Conservation (phyloP, 2,888 invertebrate species). For the Hipparchia sbordonii region DNA sequence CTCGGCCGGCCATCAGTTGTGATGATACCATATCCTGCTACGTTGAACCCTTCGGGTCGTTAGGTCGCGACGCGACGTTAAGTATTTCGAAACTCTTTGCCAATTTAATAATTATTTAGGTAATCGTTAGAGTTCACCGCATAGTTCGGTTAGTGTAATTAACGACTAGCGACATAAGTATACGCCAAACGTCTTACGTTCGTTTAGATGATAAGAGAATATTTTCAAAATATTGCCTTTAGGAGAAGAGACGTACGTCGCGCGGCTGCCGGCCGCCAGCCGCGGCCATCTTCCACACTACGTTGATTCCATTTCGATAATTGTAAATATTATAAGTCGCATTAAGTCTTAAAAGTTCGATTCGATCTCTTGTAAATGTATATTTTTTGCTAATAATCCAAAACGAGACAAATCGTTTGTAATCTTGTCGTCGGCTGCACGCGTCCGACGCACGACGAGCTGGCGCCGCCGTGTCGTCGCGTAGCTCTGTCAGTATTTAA, state of each 20-base stretch:
- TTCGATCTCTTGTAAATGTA: conserved; percentile 83
- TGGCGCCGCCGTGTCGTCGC: conserved; percentile 27
- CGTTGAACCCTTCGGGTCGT: conserved; percentile 75
- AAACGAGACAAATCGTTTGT: conserved; percentile 47
- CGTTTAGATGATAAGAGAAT: conserved; percentile 75
- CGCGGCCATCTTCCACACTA: conserved; percentile 77
- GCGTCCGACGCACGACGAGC: conserved; percentile 25
- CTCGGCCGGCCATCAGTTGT: conserved; percentile 78
- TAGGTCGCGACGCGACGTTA: conserved; percentile 80
- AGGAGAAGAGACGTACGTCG: conserved; percentile 64
- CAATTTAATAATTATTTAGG: conserved; percentile 82
- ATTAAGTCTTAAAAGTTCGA: conserved; percentile 79
- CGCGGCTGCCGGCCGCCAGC: conserved; percentile 45
- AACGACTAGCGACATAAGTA: conserved; percentile 81
- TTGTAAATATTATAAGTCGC: conserved; percentile 78
- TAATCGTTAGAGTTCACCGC: conserved; percentile 80
- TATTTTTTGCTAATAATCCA: conserved; percentile 74
- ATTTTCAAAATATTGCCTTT: conserved; percentile 82
- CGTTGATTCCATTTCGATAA: conserved; percentile 81
- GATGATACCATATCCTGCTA: conserved; percentile 92
- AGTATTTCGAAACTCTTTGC: conserved; percentile 83
- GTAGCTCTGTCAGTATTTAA: conserved; percentile 54
- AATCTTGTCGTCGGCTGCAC: conserved; percentile 38
- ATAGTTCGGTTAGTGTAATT: conserved; percentile 81
- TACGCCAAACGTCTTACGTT: conserved; percentile 83